Evolutionary conservation across 2,113 vertebrate genomes (phyloP).

Genomic region (Esox niger): DNA sequence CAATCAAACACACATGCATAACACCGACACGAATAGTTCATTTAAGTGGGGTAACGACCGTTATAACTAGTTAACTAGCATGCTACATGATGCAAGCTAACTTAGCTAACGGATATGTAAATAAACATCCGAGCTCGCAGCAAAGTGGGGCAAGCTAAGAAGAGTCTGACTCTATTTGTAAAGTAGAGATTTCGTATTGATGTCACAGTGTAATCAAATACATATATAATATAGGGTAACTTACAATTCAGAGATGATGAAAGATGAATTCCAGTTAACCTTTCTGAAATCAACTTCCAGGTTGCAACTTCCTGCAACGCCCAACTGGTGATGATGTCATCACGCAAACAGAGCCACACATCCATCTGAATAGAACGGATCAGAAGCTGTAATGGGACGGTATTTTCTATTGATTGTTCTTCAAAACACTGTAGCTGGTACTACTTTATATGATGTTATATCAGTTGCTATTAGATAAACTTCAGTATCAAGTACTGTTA

Average conservation of each 20-base stretch:
- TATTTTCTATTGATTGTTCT: too few species aligned
- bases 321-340: neutral
- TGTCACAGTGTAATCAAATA: neutral
- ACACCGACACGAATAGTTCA: neutral
- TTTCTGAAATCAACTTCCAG: conserved; percentile 28
- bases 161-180: neutral
- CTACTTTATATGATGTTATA: too few species aligned
- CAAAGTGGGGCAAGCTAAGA: neutral
- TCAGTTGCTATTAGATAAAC: too few species aligned
- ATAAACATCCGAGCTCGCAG: neutral
- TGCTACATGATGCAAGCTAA: neutral
- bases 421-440: too few species aligned
- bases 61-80: neutral
- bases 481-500: too few species aligned
- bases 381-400: too few species aligned
- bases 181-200: neutral
- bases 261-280: neutral
- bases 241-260: conserved; percentile 16
- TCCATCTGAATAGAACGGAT: too few species aligned
- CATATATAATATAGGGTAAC: neutral
- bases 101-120: neutral
- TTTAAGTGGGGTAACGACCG: too few species aligned
- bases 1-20: too few species aligned
- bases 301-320: conserved; percentile 19
- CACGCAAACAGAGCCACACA: too few species aligned